Base-by-base conservation (phyloP, 92 coral and sea anemone species). In the Blastomussa wellsi region DNA sequence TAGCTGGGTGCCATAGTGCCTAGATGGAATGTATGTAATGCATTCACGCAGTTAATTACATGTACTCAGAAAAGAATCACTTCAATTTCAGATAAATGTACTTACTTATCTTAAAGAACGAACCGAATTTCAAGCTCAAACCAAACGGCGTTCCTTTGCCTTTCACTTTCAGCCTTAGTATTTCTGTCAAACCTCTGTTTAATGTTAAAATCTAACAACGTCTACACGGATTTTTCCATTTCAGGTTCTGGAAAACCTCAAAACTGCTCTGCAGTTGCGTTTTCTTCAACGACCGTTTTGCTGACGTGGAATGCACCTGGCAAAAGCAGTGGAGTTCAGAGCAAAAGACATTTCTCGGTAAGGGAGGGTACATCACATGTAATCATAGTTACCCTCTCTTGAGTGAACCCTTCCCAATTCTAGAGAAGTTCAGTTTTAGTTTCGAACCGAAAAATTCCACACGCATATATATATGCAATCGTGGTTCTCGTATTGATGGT, bases 181-280 rank as follows among this genome's bases (percentile, higher is more conserved):
- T n/a, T n/a, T n/a, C n/a, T n/a, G n/a, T 44, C 49, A 51, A 51
- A 20, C 39, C 76, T 71, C 39, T 71, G 48, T 70, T 70, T 7
- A 41, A 26, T 24, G 4, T 29, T 62, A 1, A 9, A 8, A 24
- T 19, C n/a, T 62, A 19, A 59, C 8, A 19, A 59, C 16, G 26
- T 8, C 32, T 22, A 59, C 8, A 51, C 37, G 10, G 65, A 51
- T 60, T 84, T 64, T 31, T 53, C 13, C 33, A 28, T 64, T 77
- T 79, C 83, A 89, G 92, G 77, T 51, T 26, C 29, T 36, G 78
- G 51, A 70, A 70, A 81, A 52, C 78, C 52, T 33, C 68, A 24
- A 5, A 28, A 70, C 77, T 81, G 85, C 36, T 19, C 68, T 15
- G 85, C 85, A 4, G 51, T 47, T 24, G 66, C 85, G 4, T 69